Conservation (phyloP, 2,113 vertebrate genomes). For the Micromys minutus region DNA sequence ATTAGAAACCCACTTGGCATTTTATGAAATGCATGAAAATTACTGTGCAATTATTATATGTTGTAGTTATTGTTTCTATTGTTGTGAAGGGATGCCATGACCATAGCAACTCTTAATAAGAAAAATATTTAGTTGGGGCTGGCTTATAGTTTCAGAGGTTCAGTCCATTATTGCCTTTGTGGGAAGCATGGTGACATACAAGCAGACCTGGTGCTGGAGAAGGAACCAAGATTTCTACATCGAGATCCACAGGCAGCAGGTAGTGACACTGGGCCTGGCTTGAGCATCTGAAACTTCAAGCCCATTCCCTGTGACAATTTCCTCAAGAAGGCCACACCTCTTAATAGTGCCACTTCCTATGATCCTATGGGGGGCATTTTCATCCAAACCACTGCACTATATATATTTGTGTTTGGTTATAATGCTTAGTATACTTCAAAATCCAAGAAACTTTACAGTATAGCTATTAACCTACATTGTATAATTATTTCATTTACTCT, state of each 20-base stretch:
- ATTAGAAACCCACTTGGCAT: neutral
- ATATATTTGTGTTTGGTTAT: neutral
- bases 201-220: neutral
- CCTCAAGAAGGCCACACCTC: neutral
- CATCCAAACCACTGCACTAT: neutral
- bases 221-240: neutral
- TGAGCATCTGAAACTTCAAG: neutral
- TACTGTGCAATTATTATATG: neutral
- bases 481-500: slow-evolving; percentile 36
- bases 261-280: neutral
- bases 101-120: neutral
- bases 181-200: neutral
- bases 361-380: neutral
- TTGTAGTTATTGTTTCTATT: neutral
- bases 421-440: neutral
- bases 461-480: neutral
- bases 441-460: slow-evolving; percentile 19
- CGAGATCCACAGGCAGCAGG: neutral
- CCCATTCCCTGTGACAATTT: neutral
- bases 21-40: neutral
- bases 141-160: neutral
- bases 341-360: neutral
- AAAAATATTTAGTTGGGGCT: neutral
- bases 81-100: neutral
- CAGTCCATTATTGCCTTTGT: neutral